Conservation (phyloP, 2,888 invertebrate species). For the Celastrina argiolus region DNA sequence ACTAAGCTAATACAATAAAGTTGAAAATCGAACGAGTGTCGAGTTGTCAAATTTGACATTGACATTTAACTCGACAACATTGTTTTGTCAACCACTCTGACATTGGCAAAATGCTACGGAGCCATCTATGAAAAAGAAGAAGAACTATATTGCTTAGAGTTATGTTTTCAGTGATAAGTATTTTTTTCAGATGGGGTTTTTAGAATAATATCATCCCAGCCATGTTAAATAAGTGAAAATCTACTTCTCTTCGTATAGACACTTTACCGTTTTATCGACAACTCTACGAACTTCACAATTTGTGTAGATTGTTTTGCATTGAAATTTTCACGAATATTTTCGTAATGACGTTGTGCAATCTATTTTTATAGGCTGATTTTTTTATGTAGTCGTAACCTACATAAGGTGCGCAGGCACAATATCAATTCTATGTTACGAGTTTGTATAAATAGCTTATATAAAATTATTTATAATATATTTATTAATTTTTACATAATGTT, state of each 20-base stretch:
- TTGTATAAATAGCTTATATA: conserved; percentile 71
- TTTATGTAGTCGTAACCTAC: conserved; percentile 45
- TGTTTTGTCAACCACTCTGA: too few species aligned
- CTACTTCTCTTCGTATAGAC: conserved; percentile 4
- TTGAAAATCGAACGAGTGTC: too few species aligned
- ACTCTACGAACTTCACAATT: conserved; percentile 24
- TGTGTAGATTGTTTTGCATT: conserved; percentile 30
- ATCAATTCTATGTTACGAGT: conserved; percentile 70
- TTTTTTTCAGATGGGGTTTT: too few species aligned
- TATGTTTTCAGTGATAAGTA: too few species aligned
- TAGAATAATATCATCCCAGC: too few species aligned
- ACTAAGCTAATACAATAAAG: too few species aligned
- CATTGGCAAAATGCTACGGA: too few species aligned
- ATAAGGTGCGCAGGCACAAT: conserved; percentile 50
- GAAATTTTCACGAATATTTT: conserved; percentile 60
- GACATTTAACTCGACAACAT: too few species aligned
- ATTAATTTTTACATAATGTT: too few species aligned
- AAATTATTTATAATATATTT: conserved; percentile 67
- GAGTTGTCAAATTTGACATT: too few species aligned
- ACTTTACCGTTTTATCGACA: not conserved
- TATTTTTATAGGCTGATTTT: conserved; percentile 70
- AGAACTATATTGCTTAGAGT: too few species aligned
- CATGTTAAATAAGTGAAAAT: conserved; percentile 15
- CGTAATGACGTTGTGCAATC: conserved; percentile 67
- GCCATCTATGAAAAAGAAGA: too few species aligned